A percentile compares a stretch with the other conserved stretches of the same genome.
phyloP scores from a whole-genome alignment of 2,113 vertebrate species.

The Prinia subflava region DNA sequence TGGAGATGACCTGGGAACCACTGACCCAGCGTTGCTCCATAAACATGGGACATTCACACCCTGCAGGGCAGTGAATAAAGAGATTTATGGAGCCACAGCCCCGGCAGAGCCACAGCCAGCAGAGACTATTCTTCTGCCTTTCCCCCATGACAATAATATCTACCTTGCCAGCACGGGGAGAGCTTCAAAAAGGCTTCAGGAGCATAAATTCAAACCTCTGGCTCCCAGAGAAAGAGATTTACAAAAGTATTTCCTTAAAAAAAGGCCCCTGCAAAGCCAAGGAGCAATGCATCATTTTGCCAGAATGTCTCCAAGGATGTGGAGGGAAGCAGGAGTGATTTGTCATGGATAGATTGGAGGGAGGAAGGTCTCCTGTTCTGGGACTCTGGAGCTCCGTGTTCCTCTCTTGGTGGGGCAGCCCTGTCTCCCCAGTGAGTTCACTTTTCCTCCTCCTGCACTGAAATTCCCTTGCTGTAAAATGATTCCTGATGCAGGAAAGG shows the following conservation, averaged over 20 bases:
- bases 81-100: constrained; percentile 42
- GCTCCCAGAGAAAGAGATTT: constrained; percentile 9
- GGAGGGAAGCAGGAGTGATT: neutral
- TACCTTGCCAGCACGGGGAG: neutral
- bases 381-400: neutral
- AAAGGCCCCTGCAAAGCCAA: neutral
- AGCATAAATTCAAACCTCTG: constrained; percentile 22
- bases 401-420: neutral
- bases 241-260: neutral
- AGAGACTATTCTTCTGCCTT: constrained; percentile 15
- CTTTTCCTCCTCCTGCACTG: neutral
- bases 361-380: neutral
- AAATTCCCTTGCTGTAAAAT: neutral
- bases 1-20: neutral
- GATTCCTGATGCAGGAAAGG: accelerated
- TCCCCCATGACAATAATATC: constrained; percentile 24
- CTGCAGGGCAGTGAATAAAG: neutral
- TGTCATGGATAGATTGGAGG: neutral
- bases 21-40: neutral
- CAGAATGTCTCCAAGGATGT: neutral
- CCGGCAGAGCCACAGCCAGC: neutral
- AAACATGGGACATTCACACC: neutral
- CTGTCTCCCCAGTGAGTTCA: neutral
- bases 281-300: neutral
- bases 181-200: neutral